phyloP scores from a whole-genome alignment of 2,113 vertebrate species.

The Apteryx owenii region DNA sequence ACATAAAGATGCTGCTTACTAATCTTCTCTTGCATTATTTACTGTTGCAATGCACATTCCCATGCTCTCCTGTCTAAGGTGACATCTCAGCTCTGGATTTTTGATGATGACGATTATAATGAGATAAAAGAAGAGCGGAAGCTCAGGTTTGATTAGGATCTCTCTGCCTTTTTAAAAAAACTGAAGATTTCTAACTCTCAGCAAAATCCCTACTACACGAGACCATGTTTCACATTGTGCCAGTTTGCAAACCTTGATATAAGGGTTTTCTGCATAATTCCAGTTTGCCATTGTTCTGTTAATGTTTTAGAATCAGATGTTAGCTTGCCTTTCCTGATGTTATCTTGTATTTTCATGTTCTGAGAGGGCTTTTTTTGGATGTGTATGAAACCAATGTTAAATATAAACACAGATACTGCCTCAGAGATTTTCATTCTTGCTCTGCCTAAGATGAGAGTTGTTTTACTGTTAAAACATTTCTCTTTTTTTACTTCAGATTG shows the following conservation, averaged over 20 bases:
- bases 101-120: background rate
- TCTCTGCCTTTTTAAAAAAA: constrained; percentile 38
- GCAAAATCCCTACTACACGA: background rate
- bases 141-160: background rate
- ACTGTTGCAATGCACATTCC: background rate
- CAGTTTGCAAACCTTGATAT: background rate
- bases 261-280: background rate
- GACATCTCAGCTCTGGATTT: background rate
- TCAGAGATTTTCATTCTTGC: background rate
- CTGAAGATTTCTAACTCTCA: constrained; percentile 16
- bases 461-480: background rate
- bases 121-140: background rate
- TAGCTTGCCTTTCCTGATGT: constrained; percentile 13
- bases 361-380: background rate
- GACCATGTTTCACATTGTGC: constrained; percentile 6
- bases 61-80: background rate
- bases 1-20: background rate
- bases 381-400: background rate
- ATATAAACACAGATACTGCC: background rate
- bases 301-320: background rate
- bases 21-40: background rate
- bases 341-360: constrained; percentile 6
- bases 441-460: background rate
- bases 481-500: background rate
- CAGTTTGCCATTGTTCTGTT: background rate